These are phyloP conservation scores for Cygnus olor DNA, from an alignment of 2,797 vertebrate genomes.

Conservation along the genomic window DNA sequence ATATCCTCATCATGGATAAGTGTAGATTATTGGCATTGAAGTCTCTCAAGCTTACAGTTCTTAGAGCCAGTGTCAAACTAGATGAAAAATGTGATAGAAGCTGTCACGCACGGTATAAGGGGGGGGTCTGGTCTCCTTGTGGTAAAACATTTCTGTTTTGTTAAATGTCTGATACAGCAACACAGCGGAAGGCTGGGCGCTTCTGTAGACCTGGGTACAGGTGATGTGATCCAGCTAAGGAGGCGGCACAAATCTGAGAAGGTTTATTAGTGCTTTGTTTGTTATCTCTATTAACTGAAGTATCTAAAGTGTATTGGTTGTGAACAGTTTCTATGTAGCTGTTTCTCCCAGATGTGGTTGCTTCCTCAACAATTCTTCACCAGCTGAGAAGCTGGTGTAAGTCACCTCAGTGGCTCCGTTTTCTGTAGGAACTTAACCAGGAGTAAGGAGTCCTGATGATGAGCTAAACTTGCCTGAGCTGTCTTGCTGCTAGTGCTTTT, in stretches of 20 bases:
- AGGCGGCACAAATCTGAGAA: background rate
- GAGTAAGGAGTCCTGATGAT: background rate
- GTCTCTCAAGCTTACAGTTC: background rate
- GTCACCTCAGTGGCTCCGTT: background rate
- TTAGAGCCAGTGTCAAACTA: background rate
- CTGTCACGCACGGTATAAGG: background rate
- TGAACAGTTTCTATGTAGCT: background rate
- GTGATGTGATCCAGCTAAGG: background rate
- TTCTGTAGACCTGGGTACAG: background rate
- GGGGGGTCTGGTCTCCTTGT: background rate
- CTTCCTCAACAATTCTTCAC: background rate
- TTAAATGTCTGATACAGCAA: background rate
- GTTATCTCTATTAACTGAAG: background rate
- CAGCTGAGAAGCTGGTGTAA: background rate
- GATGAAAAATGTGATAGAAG: background rate
- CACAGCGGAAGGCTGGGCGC: background rate
- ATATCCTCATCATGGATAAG: background rate
- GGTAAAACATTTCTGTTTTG: background rate
- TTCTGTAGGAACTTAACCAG: background rate
- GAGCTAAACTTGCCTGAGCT: background rate
- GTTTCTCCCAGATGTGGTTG: background rate
- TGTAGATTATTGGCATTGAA: background rate
- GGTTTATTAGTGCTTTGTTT: background rate
- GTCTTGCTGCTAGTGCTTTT: background rate
- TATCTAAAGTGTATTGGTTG: background rate